These are phyloP conservation scores for Hippolais icterina DNA, from an alignment of 2,113 vertebrate genomes.

Conservation along the genomic window DNA sequence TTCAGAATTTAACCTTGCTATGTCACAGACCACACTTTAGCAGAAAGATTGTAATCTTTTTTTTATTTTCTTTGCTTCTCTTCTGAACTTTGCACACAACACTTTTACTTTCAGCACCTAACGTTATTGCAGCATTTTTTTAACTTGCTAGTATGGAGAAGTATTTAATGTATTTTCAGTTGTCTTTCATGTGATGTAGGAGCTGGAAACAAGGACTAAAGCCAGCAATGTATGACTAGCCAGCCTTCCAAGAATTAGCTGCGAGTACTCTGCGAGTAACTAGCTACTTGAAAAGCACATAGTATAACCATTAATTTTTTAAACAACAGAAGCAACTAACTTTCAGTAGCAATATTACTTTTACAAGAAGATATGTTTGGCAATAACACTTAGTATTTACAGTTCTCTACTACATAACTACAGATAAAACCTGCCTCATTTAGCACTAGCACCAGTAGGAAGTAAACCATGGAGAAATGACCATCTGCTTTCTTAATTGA, in stretches of 20 bases:
- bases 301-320: neutral
- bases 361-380: neutral
- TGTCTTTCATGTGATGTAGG: slow-evolving; percentile 55
- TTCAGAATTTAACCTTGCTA: neutral
- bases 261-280: neutral
- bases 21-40: neutral
- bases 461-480: neutral
- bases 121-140: neutral
- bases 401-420: neutral
- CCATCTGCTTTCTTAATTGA: slow-evolving; percentile 35
- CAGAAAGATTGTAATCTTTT: neutral
- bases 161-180: slow-evolving; percentile 65
- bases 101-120: neutral
- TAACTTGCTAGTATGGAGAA: slow-evolving; percentile 43
- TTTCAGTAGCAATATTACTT: neutral
- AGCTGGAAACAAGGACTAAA: slow-evolving; percentile 59
- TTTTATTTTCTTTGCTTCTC: neutral
- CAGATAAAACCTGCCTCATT: neutral
- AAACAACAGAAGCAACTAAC: neutral
- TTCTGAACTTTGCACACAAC: neutral
- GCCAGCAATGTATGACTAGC: slow-evolving; percentile 40
- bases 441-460: neutral
- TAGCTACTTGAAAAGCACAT: neutral
- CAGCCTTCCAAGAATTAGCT: slow-evolving; percentile 57
- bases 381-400: neutral